phyloP scores from a whole-genome alignment of 2,888 invertebrate genomes.

The Limulus polyphemus region DNA sequence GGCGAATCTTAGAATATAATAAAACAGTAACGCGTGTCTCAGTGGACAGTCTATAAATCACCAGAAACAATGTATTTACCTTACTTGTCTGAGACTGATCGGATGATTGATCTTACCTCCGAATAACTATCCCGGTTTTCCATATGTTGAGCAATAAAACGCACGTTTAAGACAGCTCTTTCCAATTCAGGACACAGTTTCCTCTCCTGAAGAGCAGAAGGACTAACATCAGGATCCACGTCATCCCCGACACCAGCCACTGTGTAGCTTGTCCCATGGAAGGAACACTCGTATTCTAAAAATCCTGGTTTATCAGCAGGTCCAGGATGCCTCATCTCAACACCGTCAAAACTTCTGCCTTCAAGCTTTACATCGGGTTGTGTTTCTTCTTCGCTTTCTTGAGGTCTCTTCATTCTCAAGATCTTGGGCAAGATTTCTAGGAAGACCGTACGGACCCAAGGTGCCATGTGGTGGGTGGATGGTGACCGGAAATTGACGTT shows the following conservation, averaged over 20 bases:
- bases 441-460: conserved; percentile 73
- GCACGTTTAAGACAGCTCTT: conserved; percentile 79
- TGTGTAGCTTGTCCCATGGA: conserved; percentile 2
- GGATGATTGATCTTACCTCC: conserved; percentile 68
- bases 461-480: conserved; percentile 86
- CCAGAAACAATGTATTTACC: no score
- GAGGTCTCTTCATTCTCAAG: conserved; percentile 79
- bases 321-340: conserved; percentile 14
- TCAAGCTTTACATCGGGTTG: neutral
- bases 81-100: no score
- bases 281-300: conserved; percentile 18
- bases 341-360: conserved; percentile 8
- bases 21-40: no score
- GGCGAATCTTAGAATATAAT: no score
- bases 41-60: no score
- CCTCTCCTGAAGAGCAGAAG: conserved; percentile 5
- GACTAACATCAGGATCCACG: conserved; percentile 11
- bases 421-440: conserved; percentile 82
- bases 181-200: conserved; percentile 42
- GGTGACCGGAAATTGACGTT: conserved; percentile 69
- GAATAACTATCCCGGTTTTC: conserved; percentile 89
- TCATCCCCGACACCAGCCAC: conserved; percentile 5
- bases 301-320: conserved; percentile 20
- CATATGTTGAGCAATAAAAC: conserved; percentile 89
- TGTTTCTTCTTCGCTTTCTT: conserved; percentile 42